phyloP scores from a whole-genome alignment of 2,888 invertebrate species.

The Lasioglossum villosulum region DNA sequence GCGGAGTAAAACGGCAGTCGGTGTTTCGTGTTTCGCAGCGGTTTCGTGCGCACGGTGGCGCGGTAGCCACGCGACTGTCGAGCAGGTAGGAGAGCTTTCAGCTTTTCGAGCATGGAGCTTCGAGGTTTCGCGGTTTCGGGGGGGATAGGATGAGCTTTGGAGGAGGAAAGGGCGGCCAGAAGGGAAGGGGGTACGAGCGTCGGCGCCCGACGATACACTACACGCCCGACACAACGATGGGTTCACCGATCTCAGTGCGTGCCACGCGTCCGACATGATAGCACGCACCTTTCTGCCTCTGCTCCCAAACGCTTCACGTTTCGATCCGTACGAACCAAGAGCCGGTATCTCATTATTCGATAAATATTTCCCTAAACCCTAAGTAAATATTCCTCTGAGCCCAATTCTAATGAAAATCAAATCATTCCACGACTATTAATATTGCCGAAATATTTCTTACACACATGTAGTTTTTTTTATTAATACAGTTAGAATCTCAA shows the following conservation, averaged over 20 bases:
- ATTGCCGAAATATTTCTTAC: background rate
- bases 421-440: background rate
- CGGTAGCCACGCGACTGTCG: conserved; percentile 82
- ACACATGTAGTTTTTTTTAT: no score
- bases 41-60: conserved; percentile 78
- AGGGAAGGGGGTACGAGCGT: conserved; percentile 76
- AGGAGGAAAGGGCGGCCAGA: conserved; percentile 66
- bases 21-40: conserved; percentile 51
- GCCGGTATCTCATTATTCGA: background rate
- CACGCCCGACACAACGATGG: conserved; percentile 72
- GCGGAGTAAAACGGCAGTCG: background rate
- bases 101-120: conserved; percentile 77
- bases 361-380: background rate
- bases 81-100: conserved; percentile 75
- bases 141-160: conserved; percentile 65
- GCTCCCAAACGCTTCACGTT: background rate
- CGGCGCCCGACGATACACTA: conserved; percentile 81
- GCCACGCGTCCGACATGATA: conserved; percentile 78
- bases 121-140: conserved; percentile 78
- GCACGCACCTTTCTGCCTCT: conserved; percentile 62
- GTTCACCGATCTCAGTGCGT: conserved; percentile 79
- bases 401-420: background rate
- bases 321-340: background rate
- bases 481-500: no score
- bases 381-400: no score